Evolutionary conservation across 2,113 vertebrate species (phyloP), one percentile per base, ranked within the genome.

Genomic region (Coryphaenoides rupestris): DNA sequence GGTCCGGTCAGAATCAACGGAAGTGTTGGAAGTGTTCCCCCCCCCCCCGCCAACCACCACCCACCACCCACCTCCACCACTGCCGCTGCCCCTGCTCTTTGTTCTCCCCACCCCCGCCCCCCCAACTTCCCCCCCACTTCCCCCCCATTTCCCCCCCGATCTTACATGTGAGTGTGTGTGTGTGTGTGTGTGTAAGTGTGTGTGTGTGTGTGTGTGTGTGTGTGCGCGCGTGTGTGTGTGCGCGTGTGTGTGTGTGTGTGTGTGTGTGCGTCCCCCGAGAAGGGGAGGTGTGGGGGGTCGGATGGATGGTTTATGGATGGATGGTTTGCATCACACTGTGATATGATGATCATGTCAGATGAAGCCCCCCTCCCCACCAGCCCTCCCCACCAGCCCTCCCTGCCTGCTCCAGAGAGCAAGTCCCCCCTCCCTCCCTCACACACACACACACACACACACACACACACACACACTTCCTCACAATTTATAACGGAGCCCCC

Each of bases 1-100:
- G 75, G 81, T 81, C 75, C 72, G 59, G 78, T 69, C 72, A 59
- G 67, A 79, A 77, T 79, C 76, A 78, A 84, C 85, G 23, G 55
- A 68, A 73, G 77, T 78, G 79, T 76, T 71, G 75, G 68, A n/a
- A n/a, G 1, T 72, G 74, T 82, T 69, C 81, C 73, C 52, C 76
- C 70, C 73, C 58, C 70, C 65, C 15, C 13, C 19, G 13, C 46
- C 33, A 14, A 74, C 70, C 68, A 24, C 63, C 78, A 67, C 65
- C 54, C 66, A 70, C 77, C 69, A 24, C 76, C 73, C 75, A 60
- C n/a, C n/a, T n/a, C n/a, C n/a, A n/a, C n/a, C n/a, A n/a, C n/a
- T n/a, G n/a, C n/a, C n/a, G 28, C 21, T 9, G 12, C 19, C 21
- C 40, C 16, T 76, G 70, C 74, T 80, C 70, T 73, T 75, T 69